Evolutionary conservation across 2,113 vertebrate genomes (phyloP), one percentile per base, ranked within the genome.

Genomic region (Chlorodrepanis virens): DNA sequence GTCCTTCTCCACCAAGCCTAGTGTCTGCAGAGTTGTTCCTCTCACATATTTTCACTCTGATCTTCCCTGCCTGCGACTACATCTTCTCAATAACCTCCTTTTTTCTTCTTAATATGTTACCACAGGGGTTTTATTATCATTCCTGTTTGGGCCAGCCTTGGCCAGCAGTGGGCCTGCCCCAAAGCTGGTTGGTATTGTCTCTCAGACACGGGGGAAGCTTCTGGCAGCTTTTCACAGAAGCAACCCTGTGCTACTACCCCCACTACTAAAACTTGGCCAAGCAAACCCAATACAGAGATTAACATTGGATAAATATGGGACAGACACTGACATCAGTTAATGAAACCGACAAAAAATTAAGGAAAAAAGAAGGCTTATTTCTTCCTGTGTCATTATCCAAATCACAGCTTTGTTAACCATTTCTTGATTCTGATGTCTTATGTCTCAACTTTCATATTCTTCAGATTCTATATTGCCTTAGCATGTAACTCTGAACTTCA

Each of bases 181-280:
- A 19, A 19, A 28, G 6, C 19, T 33, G 44, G 31, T 7, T 50
- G 22, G 2, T 12, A 33, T 20, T 37, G 22, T 37, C 27, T 56
- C 27, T n/a, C 14, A 24, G 20, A 56, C 10, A 5, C 0, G 0
- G 23, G 4, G 6, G 7, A 79, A 56, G 13, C 12, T 4, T n/a
- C 56, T 40, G 15, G n/a, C 11, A 63, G 11, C 56, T 35, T 63
- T 40, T n/a, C 12, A n/a, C 15, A 54, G 28, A 47, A 61, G 12
- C 3, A 8, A 28, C 5, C 7, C 19, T 47, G 19, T 39, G 15
- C 8, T 13, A 14, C 12, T 33, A 54, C 53, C 12, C 13, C 20
- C 19, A 9, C 49, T 35, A 40, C 16, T 25, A 21, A 47, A 70
- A 71, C 16, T 10, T 47, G 20, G 24, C n/a, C 29, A 24, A 0